phyloP scores from a whole-genome alignment of 1,140 invertebrate species.

The Sitodiplosis mosellana region DNA sequence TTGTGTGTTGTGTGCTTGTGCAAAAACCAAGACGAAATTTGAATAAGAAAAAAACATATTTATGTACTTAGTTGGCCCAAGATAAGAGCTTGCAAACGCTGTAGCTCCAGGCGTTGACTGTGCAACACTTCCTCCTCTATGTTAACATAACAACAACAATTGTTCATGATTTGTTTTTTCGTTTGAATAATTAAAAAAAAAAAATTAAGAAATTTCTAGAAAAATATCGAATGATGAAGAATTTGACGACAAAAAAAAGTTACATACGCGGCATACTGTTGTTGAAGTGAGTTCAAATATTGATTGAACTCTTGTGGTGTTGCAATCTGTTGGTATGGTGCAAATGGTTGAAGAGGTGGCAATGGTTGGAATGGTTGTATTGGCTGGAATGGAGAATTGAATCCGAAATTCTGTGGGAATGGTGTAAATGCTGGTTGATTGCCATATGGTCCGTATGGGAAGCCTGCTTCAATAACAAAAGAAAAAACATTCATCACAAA shows the following conservation, averaged over 20 bases:
- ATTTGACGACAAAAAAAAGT: background rate
- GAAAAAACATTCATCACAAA: too few species aligned
- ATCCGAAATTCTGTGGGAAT: too few species aligned
- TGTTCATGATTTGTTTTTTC: too few species aligned
- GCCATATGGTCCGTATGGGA: too few species aligned
- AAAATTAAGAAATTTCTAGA: background rate
- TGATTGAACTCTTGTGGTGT: background rate
- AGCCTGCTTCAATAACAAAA: too few species aligned
- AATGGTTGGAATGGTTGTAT: background rate
- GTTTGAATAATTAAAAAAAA: background rate
- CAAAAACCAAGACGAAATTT: background rate
- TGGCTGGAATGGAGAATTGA: too few species aligned
- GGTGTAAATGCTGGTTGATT: too few species aligned
- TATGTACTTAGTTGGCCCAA: background rate
- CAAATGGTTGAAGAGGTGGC: background rate
- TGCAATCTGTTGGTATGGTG: background rate
- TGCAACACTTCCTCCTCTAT: background rate
- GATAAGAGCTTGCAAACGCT: background rate
- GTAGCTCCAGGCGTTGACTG: background rate
- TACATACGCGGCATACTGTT: background rate
- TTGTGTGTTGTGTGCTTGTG: too few species aligned
- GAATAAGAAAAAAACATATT: background rate
- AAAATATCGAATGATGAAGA: background rate
- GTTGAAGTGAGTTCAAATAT: background rate
- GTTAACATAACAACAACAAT: too few species aligned